Percentiles rank a stretch among this genome's conserved stretches.
Conservation (phyloP, 2,888 invertebrate genomes). For the Acronicta leporina region DNA sequence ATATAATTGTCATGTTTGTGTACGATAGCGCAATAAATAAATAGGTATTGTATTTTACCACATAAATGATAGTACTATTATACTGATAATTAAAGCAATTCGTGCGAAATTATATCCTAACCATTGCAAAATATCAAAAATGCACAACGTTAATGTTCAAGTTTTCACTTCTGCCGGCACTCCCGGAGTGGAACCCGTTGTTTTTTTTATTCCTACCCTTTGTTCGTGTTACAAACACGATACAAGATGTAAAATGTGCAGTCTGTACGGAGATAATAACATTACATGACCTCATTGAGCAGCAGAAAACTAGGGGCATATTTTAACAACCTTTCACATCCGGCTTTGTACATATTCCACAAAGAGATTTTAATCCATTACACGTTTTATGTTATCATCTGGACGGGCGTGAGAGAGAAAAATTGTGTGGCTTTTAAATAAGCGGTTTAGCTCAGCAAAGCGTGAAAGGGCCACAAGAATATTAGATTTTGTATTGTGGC, state of each 20-base stretch:
- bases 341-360: slow-evolving; percentile 49
- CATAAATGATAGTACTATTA: no score
- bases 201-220: slow-evolving; percentile 1
- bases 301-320: slow-evolving; percentile 36
- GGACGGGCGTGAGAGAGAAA: slow-evolving; percentile 43
- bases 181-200: no score
- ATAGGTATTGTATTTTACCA: no score
- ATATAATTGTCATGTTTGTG: no score
- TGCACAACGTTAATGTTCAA: no score
- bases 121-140: no score
- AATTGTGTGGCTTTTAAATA: slow-evolving; percentile 22
- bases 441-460: not conserved
- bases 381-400: slow-evolving; percentile 59
- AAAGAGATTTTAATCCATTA: slow-evolving; percentile 68
- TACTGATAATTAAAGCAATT: no score
- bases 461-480: no score
- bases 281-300: slow-evolving; percentile 6
- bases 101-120: no score
- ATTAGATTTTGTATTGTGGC: no score
- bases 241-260: not conserved
- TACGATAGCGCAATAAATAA: no score
- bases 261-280: not conserved
- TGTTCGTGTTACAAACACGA: not conserved
- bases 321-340: slow-evolving; percentile 53
- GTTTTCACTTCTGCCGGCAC: no score